Evolutionary conservation across 2,888 invertebrate species (phyloP).

Genomic region (Cryptophagus acutangulus): DNA sequence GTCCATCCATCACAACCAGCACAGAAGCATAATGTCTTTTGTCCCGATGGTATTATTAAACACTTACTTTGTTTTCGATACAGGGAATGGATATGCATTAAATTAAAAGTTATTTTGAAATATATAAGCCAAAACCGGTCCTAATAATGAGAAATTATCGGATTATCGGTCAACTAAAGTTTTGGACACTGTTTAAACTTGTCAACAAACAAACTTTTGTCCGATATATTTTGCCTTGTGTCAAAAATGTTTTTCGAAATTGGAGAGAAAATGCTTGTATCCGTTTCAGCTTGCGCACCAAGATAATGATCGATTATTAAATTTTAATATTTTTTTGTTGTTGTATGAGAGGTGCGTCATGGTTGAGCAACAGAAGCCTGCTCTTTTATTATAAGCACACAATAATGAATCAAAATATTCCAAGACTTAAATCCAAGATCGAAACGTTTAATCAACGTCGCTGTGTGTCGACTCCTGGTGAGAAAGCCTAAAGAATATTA

Average conservation of each 20-base stretch:
- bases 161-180: constrained; percentile 30
- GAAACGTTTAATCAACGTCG: constrained; percentile 48
- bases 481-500: constrained; percentile 36
- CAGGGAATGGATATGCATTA: not conserved
- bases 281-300: too few relatives aligned
- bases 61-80: not conserved
- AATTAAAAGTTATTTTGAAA: constrained; percentile 3
- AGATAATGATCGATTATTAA: too few relatives aligned
- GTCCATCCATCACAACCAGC: too few relatives aligned
- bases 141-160: constrained; percentile 34
- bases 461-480: constrained; percentile 46
- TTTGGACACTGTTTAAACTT: constrained; percentile 30
- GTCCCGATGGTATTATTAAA: not conserved
- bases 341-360: constrained; percentile 7
- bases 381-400: constrained; percentile 39
- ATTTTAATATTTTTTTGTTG: not conserved
- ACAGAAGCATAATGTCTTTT: too few relatives aligned
- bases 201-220: constrained; percentile 20
- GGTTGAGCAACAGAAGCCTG: constrained; percentile 38
- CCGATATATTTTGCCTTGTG: too few relatives aligned
- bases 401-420: constrained; percentile 45
- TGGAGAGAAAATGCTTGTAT: too few relatives aligned
- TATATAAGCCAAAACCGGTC: constrained; percentile 24
- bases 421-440: constrained; percentile 43
- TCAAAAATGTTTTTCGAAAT: too few relatives aligned